Percentiles rank a stretch among this genome's conserved stretches.
phyloP scores from a whole-genome alignment of 30 jellyfish, hydroid and myxozoan species.

The Nemopilema nomurai region DNA sequence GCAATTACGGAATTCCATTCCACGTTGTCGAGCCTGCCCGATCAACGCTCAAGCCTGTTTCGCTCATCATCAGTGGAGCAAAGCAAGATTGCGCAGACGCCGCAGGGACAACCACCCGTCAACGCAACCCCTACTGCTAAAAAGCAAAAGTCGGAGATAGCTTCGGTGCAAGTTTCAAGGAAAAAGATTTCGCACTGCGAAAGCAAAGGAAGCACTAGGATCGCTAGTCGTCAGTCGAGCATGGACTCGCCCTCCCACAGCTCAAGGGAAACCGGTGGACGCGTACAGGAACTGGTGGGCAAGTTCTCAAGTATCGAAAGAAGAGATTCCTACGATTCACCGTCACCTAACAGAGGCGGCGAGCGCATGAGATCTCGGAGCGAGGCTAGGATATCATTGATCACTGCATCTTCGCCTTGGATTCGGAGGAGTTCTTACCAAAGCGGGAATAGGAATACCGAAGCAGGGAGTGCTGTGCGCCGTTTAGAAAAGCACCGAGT shows the following conservation, averaged over 20 bases:
- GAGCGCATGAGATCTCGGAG: constrained; percentile 50
- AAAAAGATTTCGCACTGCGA: constrained; percentile 14
- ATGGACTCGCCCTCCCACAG: constrained; percentile 32
- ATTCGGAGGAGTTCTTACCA: constrained; percentile 41
- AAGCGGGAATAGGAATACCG: constrained; percentile 8
- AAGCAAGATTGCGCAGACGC: background rate
- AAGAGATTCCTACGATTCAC: constrained; percentile 54
- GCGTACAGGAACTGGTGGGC: constrained; percentile 66
- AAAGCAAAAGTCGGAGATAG: background rate
- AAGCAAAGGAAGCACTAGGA: constrained; percentile 3
- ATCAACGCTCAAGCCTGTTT: constrained; percentile 21
- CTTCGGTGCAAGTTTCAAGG: constrained; percentile 16
- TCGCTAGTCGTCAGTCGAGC: constrained; percentile 52
- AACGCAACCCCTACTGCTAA: constrained; percentile 40
- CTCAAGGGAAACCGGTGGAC: constrained; percentile 43
- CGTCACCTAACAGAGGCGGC: constrained; percentile 20
- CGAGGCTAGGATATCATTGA: constrained; percentile 73
- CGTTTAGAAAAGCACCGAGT: constrained; percentile 44
- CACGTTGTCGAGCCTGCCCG: constrained; percentile 81
- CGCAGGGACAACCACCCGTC: background rate
- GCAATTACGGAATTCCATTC: constrained; percentile 90
- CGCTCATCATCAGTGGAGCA: constrained; percentile 7
- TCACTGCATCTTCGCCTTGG: constrained; percentile 80
- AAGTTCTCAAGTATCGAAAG: constrained; percentile 50
- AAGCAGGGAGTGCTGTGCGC: constrained; percentile 11